phyloP scores from a whole-genome alignment of 2,888 invertebrate species.

The Sceliomorpha sp. region DNA sequence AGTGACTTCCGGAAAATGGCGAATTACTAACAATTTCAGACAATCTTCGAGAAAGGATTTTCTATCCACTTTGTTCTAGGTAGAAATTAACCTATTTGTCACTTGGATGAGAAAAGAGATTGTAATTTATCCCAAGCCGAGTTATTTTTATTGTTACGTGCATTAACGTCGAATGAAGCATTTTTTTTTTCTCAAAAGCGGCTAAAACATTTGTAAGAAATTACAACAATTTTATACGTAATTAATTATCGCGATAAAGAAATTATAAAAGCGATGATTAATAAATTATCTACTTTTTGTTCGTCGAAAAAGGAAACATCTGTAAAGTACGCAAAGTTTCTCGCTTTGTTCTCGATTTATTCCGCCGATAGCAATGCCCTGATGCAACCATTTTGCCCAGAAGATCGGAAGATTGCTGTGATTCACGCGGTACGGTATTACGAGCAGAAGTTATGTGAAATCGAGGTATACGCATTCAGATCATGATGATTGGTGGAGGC shows the following conservation, averaged over 20 bases:
- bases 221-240: too few relatives aligned
- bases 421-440: slow-evolving; percentile 49
- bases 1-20: too few relatives aligned
- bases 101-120: too few relatives aligned
- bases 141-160: too few relatives aligned
- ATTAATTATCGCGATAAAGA: slow-evolving; percentile 1
- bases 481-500: slow-evolving; percentile 52
- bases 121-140: slow-evolving; percentile 7
- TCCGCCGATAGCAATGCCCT: slow-evolving; percentile 21
- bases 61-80: slow-evolving; percentile 1
- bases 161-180: too few relatives aligned
- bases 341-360: slow-evolving; percentile 30
- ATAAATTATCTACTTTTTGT: background rate
- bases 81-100: too few relatives aligned
- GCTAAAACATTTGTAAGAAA: too few relatives aligned
- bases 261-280: slow-evolving; percentile 1
- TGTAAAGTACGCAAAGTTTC: background rate
- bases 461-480: slow-evolving; percentile 45
- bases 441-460: slow-evolving; percentile 49
- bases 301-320: slow-evolving; percentile 4
- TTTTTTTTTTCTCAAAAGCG: too few relatives aligned
- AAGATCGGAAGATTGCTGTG: slow-evolving; percentile 46
- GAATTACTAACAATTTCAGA: too few relatives aligned
- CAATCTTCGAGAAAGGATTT: slow-evolving; percentile 5
- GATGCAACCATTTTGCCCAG: slow-evolving; percentile 34